Percentiles rank a stretch among this genome's conserved stretches.
Conservation (phyloP, 2,888 invertebrate species). For the Spodoptera picta region DNA sequence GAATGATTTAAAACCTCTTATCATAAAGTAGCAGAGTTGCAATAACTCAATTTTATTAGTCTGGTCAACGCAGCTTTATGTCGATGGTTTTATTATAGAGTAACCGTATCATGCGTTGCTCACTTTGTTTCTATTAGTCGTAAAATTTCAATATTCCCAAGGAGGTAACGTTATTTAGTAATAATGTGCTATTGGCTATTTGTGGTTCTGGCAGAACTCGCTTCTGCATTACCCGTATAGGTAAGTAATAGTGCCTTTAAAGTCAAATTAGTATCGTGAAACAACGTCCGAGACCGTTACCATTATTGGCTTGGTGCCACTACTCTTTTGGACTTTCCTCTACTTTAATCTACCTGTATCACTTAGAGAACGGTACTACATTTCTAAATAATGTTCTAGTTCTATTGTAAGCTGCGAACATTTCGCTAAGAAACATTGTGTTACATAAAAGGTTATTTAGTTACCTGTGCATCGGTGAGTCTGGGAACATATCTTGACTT, state of each 20-base stretch:
- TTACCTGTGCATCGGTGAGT: conserved; percentile 95
- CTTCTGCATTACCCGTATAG: conserved; percentile 72
- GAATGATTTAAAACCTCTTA: conserved; percentile 88
- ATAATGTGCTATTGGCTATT: conserved; percentile 64
- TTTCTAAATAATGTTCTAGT: conserved; percentile 55
- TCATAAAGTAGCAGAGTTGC: conserved; percentile 86
- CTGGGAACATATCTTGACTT: conserved; percentile 96
- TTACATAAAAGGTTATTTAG: conserved; percentile 34
- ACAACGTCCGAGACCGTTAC: conserved; percentile 73
- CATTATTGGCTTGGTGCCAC: conserved; percentile 80
- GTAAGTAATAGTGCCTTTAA: conserved; percentile 80
- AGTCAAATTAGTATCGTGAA: conserved; percentile 80
- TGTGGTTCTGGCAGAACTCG: conserved; percentile 73
- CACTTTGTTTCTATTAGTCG: conserved; percentile 72
- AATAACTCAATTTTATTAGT: conserved; percentile 87
- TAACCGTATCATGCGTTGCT: conserved; percentile 71
- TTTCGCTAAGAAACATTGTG: conserved; percentile 49
- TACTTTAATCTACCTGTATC: conserved; percentile 69
- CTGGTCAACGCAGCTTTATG: conserved; percentile 83
- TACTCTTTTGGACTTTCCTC: conserved; percentile 69
- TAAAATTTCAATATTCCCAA: conserved; percentile 75
- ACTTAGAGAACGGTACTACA: conserved; percentile 58
- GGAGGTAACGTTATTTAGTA: conserved; percentile 63
- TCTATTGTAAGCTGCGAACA: conserved; percentile 57
- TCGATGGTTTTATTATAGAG: conserved; percentile 81